Evolutionary conservation across 2,797 vertebrate species (phyloP), one percentile per base, ranked within the genome.

Genomic region (Lagodon rhomboides): DNA sequence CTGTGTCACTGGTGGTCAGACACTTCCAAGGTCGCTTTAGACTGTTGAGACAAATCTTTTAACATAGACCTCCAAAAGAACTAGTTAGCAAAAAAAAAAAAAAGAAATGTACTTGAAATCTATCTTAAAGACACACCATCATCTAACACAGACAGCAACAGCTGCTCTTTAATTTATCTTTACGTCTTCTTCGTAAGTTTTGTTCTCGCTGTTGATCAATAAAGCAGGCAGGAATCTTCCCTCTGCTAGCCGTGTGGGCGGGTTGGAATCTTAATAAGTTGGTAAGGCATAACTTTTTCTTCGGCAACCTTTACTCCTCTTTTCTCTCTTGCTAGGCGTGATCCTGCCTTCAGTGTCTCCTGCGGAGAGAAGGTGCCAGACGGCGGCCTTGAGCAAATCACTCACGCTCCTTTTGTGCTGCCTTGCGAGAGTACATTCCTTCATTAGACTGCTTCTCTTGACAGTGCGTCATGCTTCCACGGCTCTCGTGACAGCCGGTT

Each of bases 381-480:
- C 80, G 43, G 81, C 75, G 85, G 84, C 89, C 86, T 92, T 87
- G 91, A 89, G 79, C 85, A 18, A 89, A 87, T 88, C 88, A 89
- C 51, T 88, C 91, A 86, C 80, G 76, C 69, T 86, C 71, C 69
- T 67, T 91, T 91, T 91, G 88, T 91, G 89, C 78, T 83, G 80
- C 84, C 79, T 62, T 58, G 79, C 72, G 47, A 85, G 77, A 88
- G 81, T 75, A 82, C 80, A 87, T 92, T 74, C 85, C 89, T 93
- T 93, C 89, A 91, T 94, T 94, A 94, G 85, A 89, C 76, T 68
- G 82, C 79, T 80, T 77, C 87, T 76, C 84, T 60, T 92, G 93
- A 94, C 93, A 94, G 91, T 69, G 30, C 67, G 85, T 91, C 89
- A 89, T 90, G 91, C 84, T 80, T 87, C 86, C 82, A 76, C 88